A percentile compares a stretch with the other conserved stretches of the same genome.
Evolutionary conservation across 2,113 vertebrate species (phyloP).

Genomic region (Redunca redunca): DNA sequence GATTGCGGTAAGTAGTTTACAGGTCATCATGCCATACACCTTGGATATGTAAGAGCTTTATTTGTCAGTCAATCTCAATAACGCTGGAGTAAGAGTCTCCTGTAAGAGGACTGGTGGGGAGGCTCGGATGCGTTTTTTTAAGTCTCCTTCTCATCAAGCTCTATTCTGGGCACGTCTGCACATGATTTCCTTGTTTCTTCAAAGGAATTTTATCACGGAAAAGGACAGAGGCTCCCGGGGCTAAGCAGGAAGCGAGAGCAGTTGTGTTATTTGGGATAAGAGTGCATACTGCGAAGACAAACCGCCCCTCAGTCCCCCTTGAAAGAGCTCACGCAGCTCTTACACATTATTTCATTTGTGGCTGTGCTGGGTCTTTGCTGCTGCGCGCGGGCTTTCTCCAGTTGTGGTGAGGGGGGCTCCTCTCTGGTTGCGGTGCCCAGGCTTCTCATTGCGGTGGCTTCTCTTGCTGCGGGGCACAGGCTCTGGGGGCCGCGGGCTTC

Average conservation of each 20-base stretch:
- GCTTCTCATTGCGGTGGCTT: neutral
- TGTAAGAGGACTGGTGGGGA: accelerated
- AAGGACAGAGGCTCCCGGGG: neutral
- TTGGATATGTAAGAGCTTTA: neutral
- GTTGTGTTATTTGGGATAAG: neutral
- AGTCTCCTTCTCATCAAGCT: neutral
- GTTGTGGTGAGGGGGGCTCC: neutral
- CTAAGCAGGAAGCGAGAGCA: neutral
- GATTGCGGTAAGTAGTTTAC: accelerated
- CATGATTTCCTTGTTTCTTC: neutral
- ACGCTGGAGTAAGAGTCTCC: no score
- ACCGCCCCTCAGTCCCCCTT: neutral
- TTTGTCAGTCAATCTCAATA: neutral
- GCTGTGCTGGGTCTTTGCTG: neutral
- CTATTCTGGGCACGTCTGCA: accelerated
- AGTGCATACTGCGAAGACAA: neutral
- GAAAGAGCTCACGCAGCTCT: neutral
- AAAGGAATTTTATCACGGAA: neutral
- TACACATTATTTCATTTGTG: neutral
- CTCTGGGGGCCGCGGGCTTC: neutral
- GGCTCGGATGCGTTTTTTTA: neutral
- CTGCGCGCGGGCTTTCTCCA: neutral
- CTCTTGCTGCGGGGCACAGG: neutral
- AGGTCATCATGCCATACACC: accelerated
- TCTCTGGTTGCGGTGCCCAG: neutral